Evolutionary conservation across 2,797 vertebrate species (phyloP).

Genomic region (Spatula clypeata): DNA sequence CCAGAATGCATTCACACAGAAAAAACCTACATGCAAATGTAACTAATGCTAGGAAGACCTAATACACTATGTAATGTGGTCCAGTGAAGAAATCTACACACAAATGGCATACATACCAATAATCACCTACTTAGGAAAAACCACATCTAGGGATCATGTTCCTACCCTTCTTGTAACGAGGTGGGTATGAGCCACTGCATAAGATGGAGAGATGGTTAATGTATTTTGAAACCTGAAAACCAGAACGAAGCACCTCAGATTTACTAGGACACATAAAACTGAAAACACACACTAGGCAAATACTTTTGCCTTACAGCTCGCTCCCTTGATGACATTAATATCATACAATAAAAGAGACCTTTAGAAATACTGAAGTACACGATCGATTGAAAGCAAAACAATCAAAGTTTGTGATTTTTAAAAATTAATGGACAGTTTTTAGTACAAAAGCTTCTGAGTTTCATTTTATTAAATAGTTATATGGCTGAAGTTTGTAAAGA

Average conservation of each 20-base stretch:
- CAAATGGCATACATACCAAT: conserved; percentile 59
- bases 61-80: not conserved
- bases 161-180: conserved; percentile 59
- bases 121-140: conserved; percentile 79
- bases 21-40: not conserved
- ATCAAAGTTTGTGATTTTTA: not conserved
- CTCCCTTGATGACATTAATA: not conserved
- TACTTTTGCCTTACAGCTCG: not conserved
- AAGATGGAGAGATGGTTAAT: conserved; percentile 27
- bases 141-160: conserved; percentile 69
- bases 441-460: not conserved
- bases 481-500: not conserved
- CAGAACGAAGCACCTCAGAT: conserved; percentile 29
- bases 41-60: conserved; percentile 11
- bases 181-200: conserved; percentile 35
- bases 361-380: not conserved
- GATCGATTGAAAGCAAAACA: not conserved
- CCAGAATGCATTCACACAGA: not conserved
- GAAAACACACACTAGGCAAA: not conserved
- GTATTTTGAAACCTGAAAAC: conserved; percentile 62
- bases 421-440: not conserved
- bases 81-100: not conserved
- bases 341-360: not conserved
- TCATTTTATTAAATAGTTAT: not conserved
- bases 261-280: conserved; percentile 45